A percentile compares a stretch with the other conserved stretches of the same genome.
These are phyloP conservation scores for Amazona finschi DNA, from an alignment of 2,797 vertebrate genomes.

Conservation along the genomic window DNA sequence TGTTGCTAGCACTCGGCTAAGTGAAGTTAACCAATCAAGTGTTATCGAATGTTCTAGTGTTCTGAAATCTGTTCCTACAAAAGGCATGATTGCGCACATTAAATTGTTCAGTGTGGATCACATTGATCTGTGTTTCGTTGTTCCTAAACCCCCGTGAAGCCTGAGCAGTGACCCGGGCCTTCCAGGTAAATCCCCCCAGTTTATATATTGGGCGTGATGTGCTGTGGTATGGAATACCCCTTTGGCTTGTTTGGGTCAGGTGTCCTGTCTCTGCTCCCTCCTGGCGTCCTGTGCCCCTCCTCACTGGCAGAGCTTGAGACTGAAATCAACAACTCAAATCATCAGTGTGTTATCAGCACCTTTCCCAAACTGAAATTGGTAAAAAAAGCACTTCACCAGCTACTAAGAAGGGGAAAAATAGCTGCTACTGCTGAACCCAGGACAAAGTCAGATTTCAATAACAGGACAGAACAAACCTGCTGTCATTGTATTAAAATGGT, in stretches of 20 bases:
- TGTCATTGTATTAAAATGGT: neutral
- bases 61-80: too few relatives aligned
- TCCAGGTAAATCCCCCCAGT: neutral
- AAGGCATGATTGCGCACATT: too few relatives aligned
- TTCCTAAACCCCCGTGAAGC: too few relatives aligned
- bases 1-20: too few relatives aligned
- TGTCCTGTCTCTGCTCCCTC: neutral
- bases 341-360: neutral
- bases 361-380: neutral
- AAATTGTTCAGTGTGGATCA: too few relatives aligned
- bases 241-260: neutral
- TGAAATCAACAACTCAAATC: neutral
- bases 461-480: neutral
- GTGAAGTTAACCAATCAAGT: too few relatives aligned
- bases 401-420: neutral
- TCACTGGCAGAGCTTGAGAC: neutral
- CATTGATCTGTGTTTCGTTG: too few relatives aligned
- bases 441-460: neutral
- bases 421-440: neutral
- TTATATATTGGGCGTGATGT: neutral
- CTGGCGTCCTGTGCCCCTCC: neutral
- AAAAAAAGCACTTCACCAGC: neutral
- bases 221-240: neutral
- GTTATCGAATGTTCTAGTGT: too few relatives aligned
- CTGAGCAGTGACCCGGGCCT: neutral